Evolutionary conservation across 2,797 vertebrate genomes (phyloP).

Genomic region (Setipinna tenuifilis): DNA sequence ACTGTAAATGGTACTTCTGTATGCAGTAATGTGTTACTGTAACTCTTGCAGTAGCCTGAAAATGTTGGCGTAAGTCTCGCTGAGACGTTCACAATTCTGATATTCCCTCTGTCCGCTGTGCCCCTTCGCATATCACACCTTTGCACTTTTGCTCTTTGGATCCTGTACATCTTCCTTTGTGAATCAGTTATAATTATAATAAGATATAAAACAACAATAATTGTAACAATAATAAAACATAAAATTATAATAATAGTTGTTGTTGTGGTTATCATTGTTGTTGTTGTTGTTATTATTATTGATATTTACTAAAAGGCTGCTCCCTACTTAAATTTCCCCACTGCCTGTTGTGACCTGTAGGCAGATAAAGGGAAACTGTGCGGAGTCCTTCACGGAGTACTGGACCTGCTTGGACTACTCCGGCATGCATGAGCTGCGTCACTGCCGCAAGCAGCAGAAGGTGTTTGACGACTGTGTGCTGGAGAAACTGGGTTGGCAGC

Average conservation of each 20-base stretch:
- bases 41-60: neutral
- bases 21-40: neutral
- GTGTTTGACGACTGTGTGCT: conserved; percentile 91
- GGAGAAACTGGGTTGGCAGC: conserved; percentile 93
- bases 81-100: neutral
- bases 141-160: no score
- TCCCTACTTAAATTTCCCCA: neutral
- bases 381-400: conserved; percentile 93
- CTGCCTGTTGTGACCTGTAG: conserved; percentile 61
- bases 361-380: conserved; percentile 90
- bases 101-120: no score
- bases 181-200: no score
- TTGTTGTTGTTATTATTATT: no score
- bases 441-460: conserved; percentile 87
- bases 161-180: no score
- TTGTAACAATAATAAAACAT: no score
- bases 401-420: conserved; percentile 94
- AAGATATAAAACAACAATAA: no score
- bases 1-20: neutral
- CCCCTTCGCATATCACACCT: no score
- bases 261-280: no score
- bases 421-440: conserved; percentile 76
- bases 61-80: neutral
- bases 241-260: no score
- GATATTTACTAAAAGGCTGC: neutral